A percentile compares a stretch with the other conserved stretches of the same genome.
phyloP scores from a whole-genome alignment of 1,140 invertebrate genomes.

The Orius insidiosus region DNA sequence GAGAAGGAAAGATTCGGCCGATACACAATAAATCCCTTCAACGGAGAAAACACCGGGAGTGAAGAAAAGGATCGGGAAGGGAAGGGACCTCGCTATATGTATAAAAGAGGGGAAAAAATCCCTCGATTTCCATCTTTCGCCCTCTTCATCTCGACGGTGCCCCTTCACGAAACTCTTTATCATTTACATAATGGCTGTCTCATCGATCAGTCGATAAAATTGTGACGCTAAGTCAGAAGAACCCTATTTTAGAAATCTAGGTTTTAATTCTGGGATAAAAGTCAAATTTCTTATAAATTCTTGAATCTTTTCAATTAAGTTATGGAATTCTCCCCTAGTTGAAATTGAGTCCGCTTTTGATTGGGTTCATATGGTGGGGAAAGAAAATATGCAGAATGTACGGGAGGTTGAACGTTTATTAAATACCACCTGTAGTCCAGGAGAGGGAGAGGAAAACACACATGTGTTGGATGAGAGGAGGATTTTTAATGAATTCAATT shows the following conservation, averaged over 20 bases:
- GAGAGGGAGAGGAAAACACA: no score
- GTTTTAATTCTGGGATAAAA: no score
- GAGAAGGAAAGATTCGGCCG: not conserved
- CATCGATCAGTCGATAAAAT: conserved; percentile 16
- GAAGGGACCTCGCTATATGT: conserved; percentile 2
- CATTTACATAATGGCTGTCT: conserved; percentile 11
- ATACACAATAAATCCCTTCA: conserved; percentile 5
- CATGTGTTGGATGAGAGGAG: no score
- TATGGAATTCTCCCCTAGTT: no score
- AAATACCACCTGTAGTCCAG: no score
- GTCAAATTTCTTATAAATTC: no score
- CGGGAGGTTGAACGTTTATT: no score
- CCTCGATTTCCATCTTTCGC: not conserved
- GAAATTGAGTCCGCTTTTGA: no score
- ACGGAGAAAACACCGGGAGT: not conserved
- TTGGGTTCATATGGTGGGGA: no score
- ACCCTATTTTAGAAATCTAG: not conserved
- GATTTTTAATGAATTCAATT: no score
- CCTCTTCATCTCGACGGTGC: not conserved
- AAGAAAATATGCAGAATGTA: no score
- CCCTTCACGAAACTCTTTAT: conserved; percentile 2
- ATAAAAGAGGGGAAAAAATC: conserved; percentile 3
- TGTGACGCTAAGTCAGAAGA: conserved; percentile 10
- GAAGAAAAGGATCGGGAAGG: not conserved
- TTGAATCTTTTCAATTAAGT: no score